phyloP scores from a whole-genome alignment of 2,113 vertebrate genomes.

The Pelecanoides urinatrix region DNA sequence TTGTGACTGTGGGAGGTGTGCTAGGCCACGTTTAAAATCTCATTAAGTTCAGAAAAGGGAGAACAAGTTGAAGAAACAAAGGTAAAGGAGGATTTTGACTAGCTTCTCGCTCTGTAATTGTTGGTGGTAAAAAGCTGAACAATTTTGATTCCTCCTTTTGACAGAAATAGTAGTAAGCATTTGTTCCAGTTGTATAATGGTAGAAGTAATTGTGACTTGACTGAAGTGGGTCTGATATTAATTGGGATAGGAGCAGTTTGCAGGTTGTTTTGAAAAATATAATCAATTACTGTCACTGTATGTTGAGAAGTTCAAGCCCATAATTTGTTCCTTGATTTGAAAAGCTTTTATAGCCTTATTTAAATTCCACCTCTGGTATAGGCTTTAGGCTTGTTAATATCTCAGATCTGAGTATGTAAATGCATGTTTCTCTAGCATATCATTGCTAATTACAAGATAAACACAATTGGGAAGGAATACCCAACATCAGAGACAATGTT shows the following conservation, averaged over 20 bases:
- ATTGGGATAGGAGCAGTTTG: slow-evolving; percentile 1
- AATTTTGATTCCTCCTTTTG: neutral
- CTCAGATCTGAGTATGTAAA: neutral
- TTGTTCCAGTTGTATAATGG: neutral
- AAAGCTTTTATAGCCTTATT: slow-evolving; percentile 27
- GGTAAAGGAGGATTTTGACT: neutral
- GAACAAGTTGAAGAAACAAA: neutral
- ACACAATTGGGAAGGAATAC: neutral
- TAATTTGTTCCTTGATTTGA: slow-evolving; percentile 17
- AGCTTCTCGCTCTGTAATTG: neutral
- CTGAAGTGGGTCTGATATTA: slow-evolving; percentile 11
- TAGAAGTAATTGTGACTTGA: neutral
- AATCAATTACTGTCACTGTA: slow-evolving; percentile 34
- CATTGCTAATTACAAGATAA: neutral
- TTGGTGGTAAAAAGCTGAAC: neutral
- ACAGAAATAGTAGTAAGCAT: neutral
- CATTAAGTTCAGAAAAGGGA: neutral
- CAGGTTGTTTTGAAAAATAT: slow-evolving; percentile 13
- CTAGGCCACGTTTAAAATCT: neutral
- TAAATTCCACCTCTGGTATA: neutral
- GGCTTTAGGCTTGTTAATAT: slow-evolving; percentile 15
- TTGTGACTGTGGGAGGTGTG: neutral
- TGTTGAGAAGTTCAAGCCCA: neutral
- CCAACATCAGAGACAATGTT: neutral
- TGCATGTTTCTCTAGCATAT: neutral